phyloP scores from a whole-genome alignment of 2,113 vertebrate species.

The Butorides virescens region DNA sequence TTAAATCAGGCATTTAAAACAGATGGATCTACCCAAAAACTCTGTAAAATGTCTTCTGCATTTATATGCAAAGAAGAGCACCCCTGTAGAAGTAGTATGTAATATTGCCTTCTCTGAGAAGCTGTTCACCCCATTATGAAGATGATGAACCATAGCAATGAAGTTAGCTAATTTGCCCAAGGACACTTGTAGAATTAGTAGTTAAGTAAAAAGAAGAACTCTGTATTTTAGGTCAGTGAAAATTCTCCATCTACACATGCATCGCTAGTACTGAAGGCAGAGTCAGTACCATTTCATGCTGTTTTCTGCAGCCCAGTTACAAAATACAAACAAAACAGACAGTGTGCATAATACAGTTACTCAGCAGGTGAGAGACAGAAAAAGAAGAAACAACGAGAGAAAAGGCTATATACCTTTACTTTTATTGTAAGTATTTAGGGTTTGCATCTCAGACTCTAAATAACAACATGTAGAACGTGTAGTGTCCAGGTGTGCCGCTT shows the following conservation, averaged over 20 bases:
- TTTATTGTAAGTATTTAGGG: constrained; percentile 34
- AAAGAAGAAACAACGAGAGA: background rate
- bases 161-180: background rate
- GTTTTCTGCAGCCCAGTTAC: background rate
- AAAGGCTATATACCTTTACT: background rate
- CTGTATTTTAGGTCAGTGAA: background rate
- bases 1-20: background rate
- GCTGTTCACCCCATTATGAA: background rate
- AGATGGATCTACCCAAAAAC: background rate
- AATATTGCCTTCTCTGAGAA: background rate
- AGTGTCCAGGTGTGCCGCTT: background rate
- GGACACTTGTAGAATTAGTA: background rate
- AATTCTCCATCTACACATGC: background rate
- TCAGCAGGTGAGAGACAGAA: background rate
- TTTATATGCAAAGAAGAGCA: background rate
- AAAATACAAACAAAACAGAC: background rate
- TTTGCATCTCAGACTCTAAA: background rate
- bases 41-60: background rate
- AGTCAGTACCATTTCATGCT: background rate
- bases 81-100: background rate
- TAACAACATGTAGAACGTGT: background rate
- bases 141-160: background rate
- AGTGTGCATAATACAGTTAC: background rate
- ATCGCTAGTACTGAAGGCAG: background rate
- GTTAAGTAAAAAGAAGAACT: background rate